phyloP scores from a whole-genome alignment of 2,113 vertebrate species.

The Thymallus thymallus region DNA sequence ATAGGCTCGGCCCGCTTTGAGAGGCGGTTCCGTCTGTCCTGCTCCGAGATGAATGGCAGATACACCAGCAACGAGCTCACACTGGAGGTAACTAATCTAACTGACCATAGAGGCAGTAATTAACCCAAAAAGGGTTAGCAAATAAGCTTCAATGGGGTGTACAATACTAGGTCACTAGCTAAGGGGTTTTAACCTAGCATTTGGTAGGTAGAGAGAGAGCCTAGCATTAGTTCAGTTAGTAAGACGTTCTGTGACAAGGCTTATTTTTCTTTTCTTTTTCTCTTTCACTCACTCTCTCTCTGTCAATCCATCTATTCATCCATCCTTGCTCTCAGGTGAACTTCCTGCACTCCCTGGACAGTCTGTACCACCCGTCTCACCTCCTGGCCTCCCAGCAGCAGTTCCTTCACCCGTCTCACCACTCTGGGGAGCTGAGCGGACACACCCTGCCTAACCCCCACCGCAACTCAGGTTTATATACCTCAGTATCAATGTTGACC shows the following conservation, averaged over 20 bases:
- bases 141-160: not conserved
- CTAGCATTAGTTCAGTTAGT: not conserved
- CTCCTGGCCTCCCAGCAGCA: constrained; percentile 93
- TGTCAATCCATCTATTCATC: not conserved
- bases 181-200: not conserved
- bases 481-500: not conserved
- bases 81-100: constrained; percentile 80
- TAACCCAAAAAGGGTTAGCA: not conserved
- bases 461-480: constrained; percentile 83
- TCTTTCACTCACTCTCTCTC: not conserved
- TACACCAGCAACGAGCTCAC: constrained; percentile 97
- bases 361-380: constrained; percentile 87
- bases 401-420: constrained; percentile 88
- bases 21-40: constrained; percentile 91
- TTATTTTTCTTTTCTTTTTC: not conserved
- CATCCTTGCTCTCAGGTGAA: constrained; percentile 77
- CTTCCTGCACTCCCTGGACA: constrained; percentile 89
- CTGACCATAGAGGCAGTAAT: not conserved
- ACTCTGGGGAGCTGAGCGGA: constrained; percentile 87
- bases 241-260: not conserved
- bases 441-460: constrained; percentile 87
- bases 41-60: constrained; percentile 96
- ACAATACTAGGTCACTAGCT: not conserved
- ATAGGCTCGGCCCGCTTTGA: constrained; percentile 88
- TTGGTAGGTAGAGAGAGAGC: not conserved